Conservation (phyloP, 2,797 vertebrate species). For the Odontamblyopus lacepedii region DNA sequence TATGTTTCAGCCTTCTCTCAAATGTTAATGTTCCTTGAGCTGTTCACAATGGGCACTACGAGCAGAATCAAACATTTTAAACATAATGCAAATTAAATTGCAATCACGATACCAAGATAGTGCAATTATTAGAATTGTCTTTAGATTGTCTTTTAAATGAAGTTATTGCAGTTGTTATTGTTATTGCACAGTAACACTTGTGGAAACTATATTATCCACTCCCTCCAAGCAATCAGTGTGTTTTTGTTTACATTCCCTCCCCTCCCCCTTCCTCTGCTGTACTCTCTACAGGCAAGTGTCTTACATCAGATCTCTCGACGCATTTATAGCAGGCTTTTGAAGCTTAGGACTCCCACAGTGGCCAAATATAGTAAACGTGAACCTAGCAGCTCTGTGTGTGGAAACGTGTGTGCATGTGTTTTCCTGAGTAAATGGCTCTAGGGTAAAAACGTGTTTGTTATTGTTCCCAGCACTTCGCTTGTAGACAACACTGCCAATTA, state of each 20-base stretch:
- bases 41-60: too few species aligned
- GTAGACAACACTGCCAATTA: constrained; percentile 74
- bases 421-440: constrained; percentile 64
- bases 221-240: constrained; percentile 29
- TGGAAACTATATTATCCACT: constrained; percentile 22
- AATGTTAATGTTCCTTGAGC: too few species aligned
- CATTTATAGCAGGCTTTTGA: constrained; percentile 75
- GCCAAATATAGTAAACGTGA: constrained; percentile 76
- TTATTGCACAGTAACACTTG: constrained; percentile 15
- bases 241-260: constrained; percentile 62
- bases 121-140: constrained; percentile 9
- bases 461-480: constrained; percentile 73
- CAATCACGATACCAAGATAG: too few species aligned
- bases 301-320: constrained; percentile 68
- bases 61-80: background rate
- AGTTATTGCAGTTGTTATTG: constrained; percentile 4
- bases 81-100: background rate
- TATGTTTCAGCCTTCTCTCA: too few species aligned
- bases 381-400: constrained; percentile 47
- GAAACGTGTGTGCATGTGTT: constrained; percentile 38
- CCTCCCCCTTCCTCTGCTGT: constrained; percentile 24
- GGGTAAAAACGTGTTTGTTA: constrained; percentile 77
- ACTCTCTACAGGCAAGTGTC: constrained; percentile 55
- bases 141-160: background rate
- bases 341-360: constrained; percentile 70